phyloP scores from a whole-genome alignment of 2,888 invertebrate genomes.

The Chorisops tibialis region DNA sequence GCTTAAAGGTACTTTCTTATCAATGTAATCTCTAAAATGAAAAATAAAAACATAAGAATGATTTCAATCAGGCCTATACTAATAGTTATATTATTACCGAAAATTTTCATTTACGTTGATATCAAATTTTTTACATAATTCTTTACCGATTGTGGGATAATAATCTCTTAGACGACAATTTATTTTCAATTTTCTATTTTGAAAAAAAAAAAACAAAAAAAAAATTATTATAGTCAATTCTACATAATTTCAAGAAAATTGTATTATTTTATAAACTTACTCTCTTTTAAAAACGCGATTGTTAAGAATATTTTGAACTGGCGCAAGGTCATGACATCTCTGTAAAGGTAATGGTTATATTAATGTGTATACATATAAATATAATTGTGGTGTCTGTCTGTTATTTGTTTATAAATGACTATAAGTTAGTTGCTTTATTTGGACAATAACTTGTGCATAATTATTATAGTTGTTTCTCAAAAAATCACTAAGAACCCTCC shows the following conservation, averaged over 20 bases:
- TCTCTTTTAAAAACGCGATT: constrained; percentile 9
- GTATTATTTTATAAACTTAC: constrained; percentile 6
- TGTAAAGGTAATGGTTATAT: too few species aligned
- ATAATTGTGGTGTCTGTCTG: too few species aligned
- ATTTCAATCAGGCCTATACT: not conserved
- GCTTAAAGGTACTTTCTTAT: constrained; percentile 31
- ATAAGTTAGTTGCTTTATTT: too few species aligned
- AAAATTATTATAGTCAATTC: too few species aligned
- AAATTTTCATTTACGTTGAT: not conserved
- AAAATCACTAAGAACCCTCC: too few species aligned
- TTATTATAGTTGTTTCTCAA: too few species aligned
- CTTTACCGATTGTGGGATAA: not conserved
- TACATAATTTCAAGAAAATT: too few species aligned
- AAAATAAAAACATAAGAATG: not conserved
- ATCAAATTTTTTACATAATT: not conserved
- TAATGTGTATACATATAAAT: too few species aligned
- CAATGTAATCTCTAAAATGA: constrained; percentile 35
- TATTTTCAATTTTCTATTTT: not conserved
- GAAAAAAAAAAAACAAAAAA: too few species aligned
- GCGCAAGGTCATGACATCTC: not conserved
- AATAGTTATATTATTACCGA: not conserved
- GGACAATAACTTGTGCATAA: too few species aligned
- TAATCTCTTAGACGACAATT: not conserved
- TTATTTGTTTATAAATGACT: too few species aligned
- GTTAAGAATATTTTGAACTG: not conserved